phyloP scores from a whole-genome alignment of 2,113 vertebrate species.

The Aplodontia rufa region DNA sequence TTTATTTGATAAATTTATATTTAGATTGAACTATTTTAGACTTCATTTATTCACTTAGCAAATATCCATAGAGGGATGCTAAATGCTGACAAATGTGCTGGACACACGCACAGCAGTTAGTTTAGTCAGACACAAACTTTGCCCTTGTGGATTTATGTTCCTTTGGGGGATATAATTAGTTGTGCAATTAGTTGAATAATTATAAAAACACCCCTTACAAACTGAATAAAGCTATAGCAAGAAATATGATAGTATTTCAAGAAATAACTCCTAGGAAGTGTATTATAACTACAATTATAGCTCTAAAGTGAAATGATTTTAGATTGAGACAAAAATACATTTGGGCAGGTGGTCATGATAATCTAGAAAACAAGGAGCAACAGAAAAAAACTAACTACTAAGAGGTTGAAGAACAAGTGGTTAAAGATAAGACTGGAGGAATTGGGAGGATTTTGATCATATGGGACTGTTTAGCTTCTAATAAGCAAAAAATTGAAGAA shows the following conservation, averaged over 20 bases:
- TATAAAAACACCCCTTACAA: neutral
- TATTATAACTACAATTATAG: neutral
- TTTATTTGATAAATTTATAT: neutral
- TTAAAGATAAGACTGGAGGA: neutral
- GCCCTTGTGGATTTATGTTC: neutral
- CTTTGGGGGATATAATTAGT: neutral
- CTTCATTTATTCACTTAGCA: neutral
- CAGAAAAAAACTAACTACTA: accelerated
- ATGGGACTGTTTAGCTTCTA: neutral
- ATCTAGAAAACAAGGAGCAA: neutral
- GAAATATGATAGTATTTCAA: neutral
- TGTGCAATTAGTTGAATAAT: neutral
- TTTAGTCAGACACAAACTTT: neutral
- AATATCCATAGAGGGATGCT: neutral
- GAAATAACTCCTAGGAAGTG: neutral
- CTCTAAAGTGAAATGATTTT: neutral
- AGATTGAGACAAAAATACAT: neutral
- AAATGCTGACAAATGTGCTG: neutral
- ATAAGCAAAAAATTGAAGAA: neutral
- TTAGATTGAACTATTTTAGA: neutral
- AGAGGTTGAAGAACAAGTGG: neutral
- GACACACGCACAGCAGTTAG: neutral
- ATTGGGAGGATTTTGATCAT: neutral
- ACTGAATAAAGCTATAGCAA: neutral
- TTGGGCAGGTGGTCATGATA: neutral